phyloP scores from a whole-genome alignment of 2,888 invertebrate genomes.

The Drosophila ezoana region DNA sequence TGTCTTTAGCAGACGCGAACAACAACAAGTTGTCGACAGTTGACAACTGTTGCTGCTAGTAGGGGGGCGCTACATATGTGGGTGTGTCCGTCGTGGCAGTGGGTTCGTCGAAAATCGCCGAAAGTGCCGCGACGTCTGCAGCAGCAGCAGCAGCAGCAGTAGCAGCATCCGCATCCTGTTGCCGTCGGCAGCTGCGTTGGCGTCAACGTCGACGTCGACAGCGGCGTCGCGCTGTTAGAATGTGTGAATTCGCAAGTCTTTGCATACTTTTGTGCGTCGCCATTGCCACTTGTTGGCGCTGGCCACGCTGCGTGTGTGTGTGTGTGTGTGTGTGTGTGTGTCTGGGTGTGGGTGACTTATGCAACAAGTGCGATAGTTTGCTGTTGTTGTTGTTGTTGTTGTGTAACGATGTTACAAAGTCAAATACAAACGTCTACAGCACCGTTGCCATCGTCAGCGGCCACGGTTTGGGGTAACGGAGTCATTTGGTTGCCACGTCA shows the following conservation, averaged over 20 bases:
- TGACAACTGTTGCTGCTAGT: slow-evolving; percentile 70
- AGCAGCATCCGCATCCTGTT: slow-evolving; percentile 45
- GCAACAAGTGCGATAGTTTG: slow-evolving; percentile 75
- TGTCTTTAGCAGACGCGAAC: slow-evolving; percentile 36
- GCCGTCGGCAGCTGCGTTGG: slow-evolving; percentile 29
- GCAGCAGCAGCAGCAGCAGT: slow-evolving; percentile 29
- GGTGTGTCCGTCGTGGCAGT: slow-evolving; percentile 35
- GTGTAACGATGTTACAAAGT: slow-evolving; percentile 75
- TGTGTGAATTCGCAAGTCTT: slow-evolving; percentile 75
- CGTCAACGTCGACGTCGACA: slow-evolving; percentile 33
- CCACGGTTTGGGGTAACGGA: slow-evolving; percentile 1
- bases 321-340: slow-evolving; percentile 14
- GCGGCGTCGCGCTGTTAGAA: slow-evolving; percentile 59
- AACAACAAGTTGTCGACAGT: slow-evolving; percentile 69
- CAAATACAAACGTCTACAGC: slow-evolving; percentile 74
- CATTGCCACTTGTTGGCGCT: slow-evolving; percentile 72
- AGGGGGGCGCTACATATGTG: slow-evolving; percentile 15
- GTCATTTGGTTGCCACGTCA: not conserved
- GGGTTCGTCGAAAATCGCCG: slow-evolving; percentile 72
- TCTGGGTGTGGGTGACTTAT: slow-evolving; percentile 51
- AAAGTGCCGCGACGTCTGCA: slow-evolving; percentile 65
- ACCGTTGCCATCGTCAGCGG: slow-evolving; percentile 56
- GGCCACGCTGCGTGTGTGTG: slow-evolving; percentile 21
- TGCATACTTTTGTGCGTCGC: slow-evolving; percentile 77
- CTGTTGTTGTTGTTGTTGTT: slow-evolving; percentile 47